Percentiles rank a stretch among this genome's conserved stretches.
phyloP scores from a whole-genome alignment of 2,888 invertebrate genomes.

The Lydus trimaculatus region DNA sequence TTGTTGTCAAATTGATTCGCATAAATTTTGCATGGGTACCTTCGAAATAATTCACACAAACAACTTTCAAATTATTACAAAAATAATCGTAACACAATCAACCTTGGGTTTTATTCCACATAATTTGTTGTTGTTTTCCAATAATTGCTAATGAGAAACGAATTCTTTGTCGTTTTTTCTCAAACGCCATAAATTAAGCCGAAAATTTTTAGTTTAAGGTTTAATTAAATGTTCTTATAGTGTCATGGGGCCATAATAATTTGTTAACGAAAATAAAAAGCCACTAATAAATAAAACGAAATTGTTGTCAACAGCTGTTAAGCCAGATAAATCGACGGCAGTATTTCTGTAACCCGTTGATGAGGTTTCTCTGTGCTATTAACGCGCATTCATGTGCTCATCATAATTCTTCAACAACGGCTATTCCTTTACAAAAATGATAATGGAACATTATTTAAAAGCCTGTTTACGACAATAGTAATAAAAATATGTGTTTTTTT shows the following conservation, averaged over 20 bases:
- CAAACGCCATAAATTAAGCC: neutral
- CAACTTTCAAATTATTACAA: neutral
- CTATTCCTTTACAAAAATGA: neutral
- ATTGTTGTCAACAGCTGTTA: slow-evolving; percentile 16
- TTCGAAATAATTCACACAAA: neutral
- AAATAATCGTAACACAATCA: neutral
- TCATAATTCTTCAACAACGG: slow-evolving; percentile 22
- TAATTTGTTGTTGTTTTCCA: neutral
- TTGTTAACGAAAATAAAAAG: slow-evolving; percentile 10
- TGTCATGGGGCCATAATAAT: neutral
- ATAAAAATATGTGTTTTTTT: slow-evolving; percentile 1
- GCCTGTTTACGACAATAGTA: slow-evolving; percentile 13
- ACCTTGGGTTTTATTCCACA: neutral
- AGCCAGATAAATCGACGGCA: slow-evolving; percentile 12
- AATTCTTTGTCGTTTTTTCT: neutral
- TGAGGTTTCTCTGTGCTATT: slow-evolving; percentile 7
- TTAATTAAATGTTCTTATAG: neutral
- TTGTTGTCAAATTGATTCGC: neutral
- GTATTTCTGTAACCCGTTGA: slow-evolving; percentile 13
- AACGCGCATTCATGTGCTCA: slow-evolving; percentile 20
- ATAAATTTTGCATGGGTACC: neutral
- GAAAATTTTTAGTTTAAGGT: neutral
- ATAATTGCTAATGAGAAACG: neutral
- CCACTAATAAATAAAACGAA: slow-evolving; percentile 12
- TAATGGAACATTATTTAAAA: slow-evolving; percentile 15